These are phyloP conservation scores for Clarias pachynema DNA, from an alignment of 2,797 vertebrate genomes.

Conservation along the genomic window DNA sequence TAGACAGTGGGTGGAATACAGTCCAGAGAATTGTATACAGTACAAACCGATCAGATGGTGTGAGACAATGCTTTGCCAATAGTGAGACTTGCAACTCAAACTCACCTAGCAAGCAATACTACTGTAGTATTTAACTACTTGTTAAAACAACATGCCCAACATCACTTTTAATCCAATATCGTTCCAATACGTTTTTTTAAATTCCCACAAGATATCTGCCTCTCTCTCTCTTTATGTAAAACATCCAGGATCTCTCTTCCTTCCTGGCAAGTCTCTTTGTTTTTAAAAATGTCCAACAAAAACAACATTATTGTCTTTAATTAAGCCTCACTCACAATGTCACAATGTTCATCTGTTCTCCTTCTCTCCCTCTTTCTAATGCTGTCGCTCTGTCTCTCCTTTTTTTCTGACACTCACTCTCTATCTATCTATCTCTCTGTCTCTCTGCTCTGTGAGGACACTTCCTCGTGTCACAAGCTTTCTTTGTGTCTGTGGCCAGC, in stretches of 20 bases:
- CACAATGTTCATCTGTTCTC: constrained; percentile 57
- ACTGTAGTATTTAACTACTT: background rate
- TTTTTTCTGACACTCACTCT: background rate
- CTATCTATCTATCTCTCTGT: constrained; percentile 33
- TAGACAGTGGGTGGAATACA: background rate
- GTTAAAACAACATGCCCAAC: background rate
- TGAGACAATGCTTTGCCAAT: background rate
- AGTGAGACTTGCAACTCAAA: background rate
- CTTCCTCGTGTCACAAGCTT: constrained; percentile 62
- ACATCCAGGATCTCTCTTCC: constrained; percentile 21
- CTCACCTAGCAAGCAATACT: background rate
- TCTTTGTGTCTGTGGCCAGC: constrained; percentile 59
- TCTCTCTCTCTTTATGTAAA: constrained; percentile 13
- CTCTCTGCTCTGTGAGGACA: constrained; percentile 50
- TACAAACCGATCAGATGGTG: background rate
- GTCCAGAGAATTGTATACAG: background rate
- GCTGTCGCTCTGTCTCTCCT: constrained; percentile 24
- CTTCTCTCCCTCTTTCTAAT: constrained; percentile 3
- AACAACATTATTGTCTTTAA: constrained; percentile 64
- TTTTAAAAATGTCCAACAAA: constrained; percentile 51
- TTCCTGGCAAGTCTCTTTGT: constrained; percentile 52
- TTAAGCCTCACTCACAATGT: constrained; percentile 60
- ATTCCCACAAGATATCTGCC: background rate
- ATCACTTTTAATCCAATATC: background rate
- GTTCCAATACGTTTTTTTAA: background rate